Percentiles rank a stretch among this genome's conserved stretches.
phyloP scores from a whole-genome alignment of 2,888 invertebrate species.

The Anthoptus insignis region DNA sequence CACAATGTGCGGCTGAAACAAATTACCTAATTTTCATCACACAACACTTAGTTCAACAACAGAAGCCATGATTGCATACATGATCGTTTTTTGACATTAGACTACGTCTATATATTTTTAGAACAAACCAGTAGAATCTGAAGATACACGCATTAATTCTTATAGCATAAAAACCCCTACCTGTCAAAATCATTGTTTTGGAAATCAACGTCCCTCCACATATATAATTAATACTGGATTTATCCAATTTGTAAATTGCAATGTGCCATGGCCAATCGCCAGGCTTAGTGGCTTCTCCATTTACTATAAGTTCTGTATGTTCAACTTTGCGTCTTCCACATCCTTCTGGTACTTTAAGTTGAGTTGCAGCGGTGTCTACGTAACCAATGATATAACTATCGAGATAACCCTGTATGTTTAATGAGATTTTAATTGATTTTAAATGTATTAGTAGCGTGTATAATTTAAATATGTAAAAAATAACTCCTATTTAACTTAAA shows the following conservation, averaged over 20 bases:
- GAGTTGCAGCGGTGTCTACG: conserved; percentile 51
- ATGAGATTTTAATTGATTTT: not conserved
- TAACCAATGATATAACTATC: conserved; percentile 19
- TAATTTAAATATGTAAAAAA: no score
- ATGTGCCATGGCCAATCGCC: conserved; percentile 78
- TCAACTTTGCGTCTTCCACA: conserved; percentile 63
- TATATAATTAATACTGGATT: conserved; percentile 57
- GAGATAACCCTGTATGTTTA: conserved; percentile 12
- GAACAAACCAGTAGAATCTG: no score
- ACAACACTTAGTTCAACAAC: no score
- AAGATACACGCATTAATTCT: no score
- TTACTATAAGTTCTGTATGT: conserved; percentile 63
- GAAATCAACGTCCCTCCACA: conserved; percentile 71
- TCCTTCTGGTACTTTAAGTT: conserved; percentile 41
- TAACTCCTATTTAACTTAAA: no score
- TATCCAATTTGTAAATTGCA: conserved; percentile 61
- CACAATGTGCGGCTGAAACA: conserved; percentile 62
- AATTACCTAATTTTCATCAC: no score
- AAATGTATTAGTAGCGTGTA: no score
- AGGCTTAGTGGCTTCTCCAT: conserved; percentile 60
- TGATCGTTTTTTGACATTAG: not conserved
- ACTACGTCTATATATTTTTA: no score
- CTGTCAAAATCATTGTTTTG: conserved; percentile 62
- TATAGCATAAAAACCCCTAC: no score
- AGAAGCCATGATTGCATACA: no score